Evolutionary conservation across 2,113 vertebrate genomes (phyloP).

Genomic region (Atractosteus spatula): DNA sequence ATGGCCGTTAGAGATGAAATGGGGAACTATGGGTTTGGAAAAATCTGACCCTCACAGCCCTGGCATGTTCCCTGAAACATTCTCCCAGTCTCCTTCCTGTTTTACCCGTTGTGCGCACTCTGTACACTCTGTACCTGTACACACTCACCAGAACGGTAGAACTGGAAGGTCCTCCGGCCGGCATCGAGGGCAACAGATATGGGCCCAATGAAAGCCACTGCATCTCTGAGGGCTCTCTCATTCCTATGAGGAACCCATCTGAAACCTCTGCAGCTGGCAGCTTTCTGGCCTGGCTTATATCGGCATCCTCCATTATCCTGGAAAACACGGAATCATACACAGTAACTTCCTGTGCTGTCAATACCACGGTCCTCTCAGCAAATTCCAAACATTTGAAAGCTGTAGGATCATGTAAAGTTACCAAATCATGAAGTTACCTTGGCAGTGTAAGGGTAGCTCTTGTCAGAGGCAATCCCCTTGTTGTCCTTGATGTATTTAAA

Average conservation of each 20-base stretch:
- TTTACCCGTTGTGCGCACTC: too few species aligned
- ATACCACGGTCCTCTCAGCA: neutral
- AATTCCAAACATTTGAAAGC: neutral
- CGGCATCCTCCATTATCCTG: conserved; percentile 33
- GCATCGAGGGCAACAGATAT: conserved; percentile 22
- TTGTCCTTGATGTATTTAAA: conserved; percentile 38
- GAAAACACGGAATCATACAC: neutral
- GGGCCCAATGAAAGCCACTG: neutral
- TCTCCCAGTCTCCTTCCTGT: too few species aligned
- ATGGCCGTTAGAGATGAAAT: too few species aligned
- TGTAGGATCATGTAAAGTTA: too few species aligned
- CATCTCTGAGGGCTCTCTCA: conserved; percentile 23
- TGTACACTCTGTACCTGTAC: too few species aligned
- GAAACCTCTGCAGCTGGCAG: neutral
- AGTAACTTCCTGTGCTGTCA: neutral
- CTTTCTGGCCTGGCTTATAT: conserved; percentile 15
- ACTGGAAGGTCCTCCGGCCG: conserved; percentile 25
- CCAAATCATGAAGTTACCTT: conserved; percentile 13
- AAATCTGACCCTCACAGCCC: too few species aligned
- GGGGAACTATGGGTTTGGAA: too few species aligned
- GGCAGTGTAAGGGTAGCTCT: conserved; percentile 34
- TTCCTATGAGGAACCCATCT: neutral
- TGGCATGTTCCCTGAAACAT: too few species aligned
- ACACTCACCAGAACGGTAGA: conserved; percentile 34
- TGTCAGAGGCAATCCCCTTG: conserved; percentile 36